Conservation (phyloP, 1,140 invertebrate genomes). For the Drosophila lacertosa region DNA sequence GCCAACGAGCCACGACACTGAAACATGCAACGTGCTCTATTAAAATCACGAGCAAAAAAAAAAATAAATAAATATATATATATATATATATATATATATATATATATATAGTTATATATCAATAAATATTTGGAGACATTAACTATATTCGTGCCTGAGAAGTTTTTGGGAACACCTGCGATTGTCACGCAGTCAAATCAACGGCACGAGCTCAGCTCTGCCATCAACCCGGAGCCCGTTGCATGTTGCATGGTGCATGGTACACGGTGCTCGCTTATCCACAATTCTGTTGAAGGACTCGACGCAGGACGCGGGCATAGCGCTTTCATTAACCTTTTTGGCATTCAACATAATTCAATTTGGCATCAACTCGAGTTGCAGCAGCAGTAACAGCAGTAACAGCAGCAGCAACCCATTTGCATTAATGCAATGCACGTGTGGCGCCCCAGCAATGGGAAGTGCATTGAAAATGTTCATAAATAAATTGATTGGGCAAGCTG, state of each 20-base stretch:
- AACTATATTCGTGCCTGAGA: too few species aligned
- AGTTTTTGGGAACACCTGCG: too few species aligned
- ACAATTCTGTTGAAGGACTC: constrained; percentile 2
- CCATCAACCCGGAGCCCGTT: too few species aligned
- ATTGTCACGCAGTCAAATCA: too few species aligned
- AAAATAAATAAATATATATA: too few species aligned
- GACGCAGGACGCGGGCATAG: constrained; percentile 16
- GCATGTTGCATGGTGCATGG: too few species aligned
- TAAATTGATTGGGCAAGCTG: constrained; percentile 63
- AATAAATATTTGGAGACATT: too few species aligned
- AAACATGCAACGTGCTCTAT: too few species aligned
- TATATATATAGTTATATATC: too few species aligned
- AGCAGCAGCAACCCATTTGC: constrained; percentile 57
- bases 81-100: too few species aligned
- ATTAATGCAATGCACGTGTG: constrained; percentile 71
- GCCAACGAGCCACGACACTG: background rate
- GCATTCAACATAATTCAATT: constrained; percentile 78
- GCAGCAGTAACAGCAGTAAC: constrained; percentile 13
- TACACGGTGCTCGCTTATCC: constrained; percentile 10
- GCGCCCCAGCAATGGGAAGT: constrained; percentile 4
- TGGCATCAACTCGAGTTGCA: constrained; percentile 66
- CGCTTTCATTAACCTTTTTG: constrained; percentile 75
- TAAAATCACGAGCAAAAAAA: too few species aligned
- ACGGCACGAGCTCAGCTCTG: too few species aligned
- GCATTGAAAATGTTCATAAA: constrained; percentile 61